Evolutionary conservation across 2,888 invertebrate genomes (phyloP).

Genomic region (Drosophila fulvimacula): DNA sequence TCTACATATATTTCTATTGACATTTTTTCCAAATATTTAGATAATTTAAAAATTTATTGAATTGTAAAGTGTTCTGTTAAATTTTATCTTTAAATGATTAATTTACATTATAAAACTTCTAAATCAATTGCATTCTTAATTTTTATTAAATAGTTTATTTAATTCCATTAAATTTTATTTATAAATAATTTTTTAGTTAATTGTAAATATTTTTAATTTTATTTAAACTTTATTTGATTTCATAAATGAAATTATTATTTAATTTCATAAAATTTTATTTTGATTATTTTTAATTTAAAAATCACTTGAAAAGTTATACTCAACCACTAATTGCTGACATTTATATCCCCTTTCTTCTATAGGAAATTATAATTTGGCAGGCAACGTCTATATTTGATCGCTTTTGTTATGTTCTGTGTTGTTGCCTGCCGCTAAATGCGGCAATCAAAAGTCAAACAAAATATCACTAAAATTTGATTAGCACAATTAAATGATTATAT

Average conservation of each 20-base stretch:
- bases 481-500: conserved; percentile 76
- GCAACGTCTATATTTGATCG: conserved; percentile 11
- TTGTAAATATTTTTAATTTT: neutral
- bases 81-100: too few species aligned
- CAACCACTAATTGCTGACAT: conserved; percentile 4
- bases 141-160: too few species aligned
- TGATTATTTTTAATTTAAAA: neutral
- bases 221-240: neutral
- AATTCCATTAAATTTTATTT: neutral
- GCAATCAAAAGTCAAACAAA: conserved; percentile 65
- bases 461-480: conserved; percentile 71
- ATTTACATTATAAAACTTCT: too few species aligned
- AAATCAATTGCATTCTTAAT: too few species aligned
- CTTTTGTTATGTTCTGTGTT: conserved; percentile 27
- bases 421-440: conserved; percentile 58
- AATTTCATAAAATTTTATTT: neutral
- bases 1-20: too few species aligned
- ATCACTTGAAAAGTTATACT: neutral
- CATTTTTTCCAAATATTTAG: too few species aligned
- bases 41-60: too few species aligned
- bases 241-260: neutral
- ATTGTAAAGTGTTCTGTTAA: too few species aligned
- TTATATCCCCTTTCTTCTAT: neutral
- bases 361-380: conserved; percentile 17
- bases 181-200: neutral